These are phyloP conservation scores for Bombus pascuorum DNA, from an alignment of 1,140 invertebrate species.

Conservation along the genomic window DNA sequence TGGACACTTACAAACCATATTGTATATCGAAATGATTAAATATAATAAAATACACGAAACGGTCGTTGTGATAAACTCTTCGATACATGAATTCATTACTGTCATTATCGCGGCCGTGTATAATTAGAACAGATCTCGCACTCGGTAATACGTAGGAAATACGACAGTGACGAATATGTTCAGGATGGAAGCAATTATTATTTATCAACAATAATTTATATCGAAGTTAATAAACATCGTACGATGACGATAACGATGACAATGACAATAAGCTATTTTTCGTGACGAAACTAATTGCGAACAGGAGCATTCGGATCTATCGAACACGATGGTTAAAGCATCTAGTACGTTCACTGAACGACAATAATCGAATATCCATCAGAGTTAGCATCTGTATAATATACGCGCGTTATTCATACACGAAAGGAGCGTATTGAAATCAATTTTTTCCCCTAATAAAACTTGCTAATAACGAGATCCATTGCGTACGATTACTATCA, in stretches of 20 bases:
- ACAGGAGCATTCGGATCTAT: background rate
- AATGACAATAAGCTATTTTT: background rate
- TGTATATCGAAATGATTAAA: background rate
- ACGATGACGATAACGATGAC: background rate
- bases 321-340: background rate
- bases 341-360: background rate
- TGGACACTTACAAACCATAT: background rate
- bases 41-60: background rate
- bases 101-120: background rate
- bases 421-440: background rate
- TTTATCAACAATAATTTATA: background rate
- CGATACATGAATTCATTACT: background rate
- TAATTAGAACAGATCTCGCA: background rate
- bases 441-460: background rate
- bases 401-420: background rate
- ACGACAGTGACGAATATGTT: background rate
- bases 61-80: background rate
- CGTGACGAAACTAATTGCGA: background rate
- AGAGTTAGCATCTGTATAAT: background rate
- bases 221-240: background rate
- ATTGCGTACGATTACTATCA: background rate
- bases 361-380: background rate
- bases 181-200: background rate
- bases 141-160: background rate
- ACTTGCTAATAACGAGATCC: too few relatives aligned